phyloP scores from a whole-genome alignment of 2,888 invertebrate genomes.

The Drosophila helvetica region DNA sequence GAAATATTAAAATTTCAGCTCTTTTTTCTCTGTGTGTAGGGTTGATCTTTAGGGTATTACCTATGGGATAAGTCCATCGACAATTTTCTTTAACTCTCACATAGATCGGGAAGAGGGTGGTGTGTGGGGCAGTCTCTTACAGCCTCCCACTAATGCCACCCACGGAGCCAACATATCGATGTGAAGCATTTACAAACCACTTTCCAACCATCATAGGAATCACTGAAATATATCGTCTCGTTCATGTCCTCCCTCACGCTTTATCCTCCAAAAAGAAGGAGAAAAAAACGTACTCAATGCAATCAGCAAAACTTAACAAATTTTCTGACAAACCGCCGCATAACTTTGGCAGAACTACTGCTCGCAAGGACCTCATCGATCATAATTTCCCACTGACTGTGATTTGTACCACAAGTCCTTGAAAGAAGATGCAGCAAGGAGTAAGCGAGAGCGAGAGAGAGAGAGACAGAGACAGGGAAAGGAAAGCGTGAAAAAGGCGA shows the following conservation, averaged over 20 bases:
- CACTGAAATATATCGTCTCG: background rate
- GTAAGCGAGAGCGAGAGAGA: background rate
- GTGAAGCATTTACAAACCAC: background rate
- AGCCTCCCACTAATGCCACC: too few relatives aligned
- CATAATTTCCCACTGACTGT: slow-evolving; percentile 73
- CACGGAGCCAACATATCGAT: too few relatives aligned
- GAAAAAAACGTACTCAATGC: slow-evolving; percentile 36
- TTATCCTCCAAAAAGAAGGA: background rate
- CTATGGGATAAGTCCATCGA: background rate
- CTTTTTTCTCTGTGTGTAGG: too few relatives aligned
- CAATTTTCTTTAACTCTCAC: background rate
- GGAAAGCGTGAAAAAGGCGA: slow-evolving; percentile 44
- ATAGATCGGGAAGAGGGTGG: background rate
- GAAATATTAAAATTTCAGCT: too few relatives aligned
- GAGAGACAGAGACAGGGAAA: slow-evolving; percentile 11
- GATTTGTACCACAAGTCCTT: slow-evolving; percentile 75
- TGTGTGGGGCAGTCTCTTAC: too few relatives aligned
- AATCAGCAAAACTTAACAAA: slow-evolving; percentile 74
- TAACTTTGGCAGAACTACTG: slow-evolving; percentile 54
- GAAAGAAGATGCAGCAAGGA: slow-evolving; percentile 39
- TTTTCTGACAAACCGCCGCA: slow-evolving; percentile 67
- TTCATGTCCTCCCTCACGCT: background rate
- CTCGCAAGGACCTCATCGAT: slow-evolving; percentile 63
- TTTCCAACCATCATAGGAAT: background rate
- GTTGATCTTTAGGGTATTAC: too few relatives aligned